A percentile compares a stretch with the other conserved stretches of the same genome.
These are phyloP conservation scores for Sclerurus mexicanus DNA, from an alignment of 2,113 vertebrate species.

Conservation along the genomic window DNA sequence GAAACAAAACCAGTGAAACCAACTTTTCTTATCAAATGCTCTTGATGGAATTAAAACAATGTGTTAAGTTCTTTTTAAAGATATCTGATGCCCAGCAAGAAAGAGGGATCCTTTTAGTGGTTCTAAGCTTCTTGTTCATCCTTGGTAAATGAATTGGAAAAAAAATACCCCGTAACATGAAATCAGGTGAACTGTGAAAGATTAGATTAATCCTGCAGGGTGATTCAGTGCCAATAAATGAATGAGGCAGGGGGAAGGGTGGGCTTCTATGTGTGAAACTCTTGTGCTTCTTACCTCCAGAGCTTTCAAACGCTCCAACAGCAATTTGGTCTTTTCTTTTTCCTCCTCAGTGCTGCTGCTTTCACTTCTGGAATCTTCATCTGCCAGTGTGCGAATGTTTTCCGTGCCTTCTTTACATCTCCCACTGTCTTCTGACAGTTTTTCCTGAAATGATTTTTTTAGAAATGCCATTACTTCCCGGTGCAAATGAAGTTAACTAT, in stretches of 20 bases:
- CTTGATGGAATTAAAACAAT: constrained; percentile 19
- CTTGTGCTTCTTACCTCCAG: constrained; percentile 82
- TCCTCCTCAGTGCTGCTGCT: constrained; percentile 75
- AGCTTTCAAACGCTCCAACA: constrained; percentile 84
- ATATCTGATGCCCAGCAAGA: not conserved
- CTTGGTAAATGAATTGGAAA: constrained; percentile 17
- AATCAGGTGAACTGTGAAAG: constrained; percentile 24
- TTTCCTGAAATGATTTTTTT: constrained; percentile 75
- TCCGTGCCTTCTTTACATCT: constrained; percentile 72
- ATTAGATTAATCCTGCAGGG: constrained; percentile 36
- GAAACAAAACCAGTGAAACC: not conserved
- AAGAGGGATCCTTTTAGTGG: not conserved
- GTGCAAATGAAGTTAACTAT: not conserved
- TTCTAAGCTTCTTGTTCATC: not conserved
- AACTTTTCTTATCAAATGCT: not conserved
- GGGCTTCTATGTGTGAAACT: not conserved
- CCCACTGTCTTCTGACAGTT: constrained; percentile 81
- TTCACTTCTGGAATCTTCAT: constrained; percentile 69
- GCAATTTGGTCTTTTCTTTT: constrained; percentile 77
- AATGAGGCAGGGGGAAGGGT: not conserved
- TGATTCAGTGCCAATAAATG: constrained; percentile 21
- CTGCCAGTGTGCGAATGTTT: constrained; percentile 44
- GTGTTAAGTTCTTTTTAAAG: not conserved
- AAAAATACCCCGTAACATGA: not conserved
- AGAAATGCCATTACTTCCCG: constrained; percentile 18